Base-by-base conservation (phyloP, 2,113 vertebrate species). In the Aplodontia rufa region DNA sequence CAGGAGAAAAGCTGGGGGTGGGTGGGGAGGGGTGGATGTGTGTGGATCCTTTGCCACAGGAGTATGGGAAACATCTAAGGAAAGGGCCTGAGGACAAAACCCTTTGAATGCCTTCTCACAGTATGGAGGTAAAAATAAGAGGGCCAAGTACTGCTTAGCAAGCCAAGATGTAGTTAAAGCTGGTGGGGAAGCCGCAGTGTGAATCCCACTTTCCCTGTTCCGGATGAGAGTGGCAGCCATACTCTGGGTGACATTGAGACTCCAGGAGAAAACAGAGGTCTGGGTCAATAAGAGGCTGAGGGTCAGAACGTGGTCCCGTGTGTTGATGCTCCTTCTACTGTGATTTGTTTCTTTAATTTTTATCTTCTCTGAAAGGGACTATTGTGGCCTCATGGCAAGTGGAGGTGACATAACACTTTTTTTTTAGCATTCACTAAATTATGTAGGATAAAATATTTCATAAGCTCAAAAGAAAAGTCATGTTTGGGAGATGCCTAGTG, bases 381-480 rank as follows among this genome's bases (percentile, higher is more conserved):
- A 16, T 82, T 90, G 90, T 47, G n/a, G 53, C 87, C 62, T 40
- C 35, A 6, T 22, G 75, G 49, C 55, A 89, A 28, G 32, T 47
- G 20, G 47, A 90, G 35, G 66, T 19, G 53, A 62, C 49, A 8
- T 0, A 80, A 84, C 66, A 42, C n/a, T n/a, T n/a, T 94, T 86
- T 68, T 89, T 55, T 30, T 32, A 66, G 75, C 53, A 58, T 83
- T 79, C 60, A 26, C 90, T 95, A 51, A 51, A 94, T 96, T 60
- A 80, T 0, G 22, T 32, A 81, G 62, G 80, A 64, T 93, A 87
- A 91, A 93, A 93, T 93, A 94, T 93, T 88, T 80, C 79, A 16
- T 47, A 94, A 81, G 47, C 83, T 82, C 76, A 85, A 93, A 96
- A 87, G 94, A 84, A 95, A 96, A 96, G 91, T 93, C 87, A 5